phyloP scores from a whole-genome alignment of 2,797 vertebrate genomes.

The Ctenochaetus hawaiiensis region DNA sequence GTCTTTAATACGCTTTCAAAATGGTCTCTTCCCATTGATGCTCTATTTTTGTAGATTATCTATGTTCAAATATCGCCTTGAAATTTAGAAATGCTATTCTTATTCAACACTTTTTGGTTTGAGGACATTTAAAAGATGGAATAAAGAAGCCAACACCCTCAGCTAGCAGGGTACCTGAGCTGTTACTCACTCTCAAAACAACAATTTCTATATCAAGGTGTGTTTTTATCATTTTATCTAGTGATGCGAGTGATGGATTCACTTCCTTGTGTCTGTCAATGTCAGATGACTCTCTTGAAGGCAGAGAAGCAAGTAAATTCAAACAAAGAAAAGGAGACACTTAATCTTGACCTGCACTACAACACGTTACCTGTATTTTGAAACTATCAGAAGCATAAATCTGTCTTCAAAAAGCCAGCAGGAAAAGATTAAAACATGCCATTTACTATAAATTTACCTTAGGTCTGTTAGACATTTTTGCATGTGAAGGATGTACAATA shows the following conservation, averaged over 20 bases:
- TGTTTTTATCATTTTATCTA: conserved; percentile 16
- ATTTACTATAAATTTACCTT: neutral
- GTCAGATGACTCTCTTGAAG: conserved; percentile 4
- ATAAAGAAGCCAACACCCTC: conserved; percentile 7
- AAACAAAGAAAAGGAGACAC: conserved; percentile 28
- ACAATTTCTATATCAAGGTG: conserved; percentile 20
- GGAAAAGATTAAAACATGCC: neutral
- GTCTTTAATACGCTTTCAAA: neutral
- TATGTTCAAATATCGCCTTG: neutral
- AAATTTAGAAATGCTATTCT: neutral
- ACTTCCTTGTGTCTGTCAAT: conserved; percentile 22
- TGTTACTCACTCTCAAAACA: conserved; percentile 33
- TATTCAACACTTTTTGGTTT: neutral
- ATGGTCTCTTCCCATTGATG: neutral
- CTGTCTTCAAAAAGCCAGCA: neutral
- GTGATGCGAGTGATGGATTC: conserved; percentile 27
- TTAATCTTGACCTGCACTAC: conserved; percentile 14
- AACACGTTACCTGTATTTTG: neutral
- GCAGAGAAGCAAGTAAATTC: conserved; percentile 3
- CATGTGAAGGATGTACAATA: neutral
- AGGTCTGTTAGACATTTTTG: neutral
- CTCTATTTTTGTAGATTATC: neutral
- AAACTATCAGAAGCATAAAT: neutral
- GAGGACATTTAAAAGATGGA: neutral
- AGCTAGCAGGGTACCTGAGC: conserved; percentile 10